phyloP scores from a whole-genome alignment of 1,140 invertebrate species.

The Cecropterus lyciades region DNA sequence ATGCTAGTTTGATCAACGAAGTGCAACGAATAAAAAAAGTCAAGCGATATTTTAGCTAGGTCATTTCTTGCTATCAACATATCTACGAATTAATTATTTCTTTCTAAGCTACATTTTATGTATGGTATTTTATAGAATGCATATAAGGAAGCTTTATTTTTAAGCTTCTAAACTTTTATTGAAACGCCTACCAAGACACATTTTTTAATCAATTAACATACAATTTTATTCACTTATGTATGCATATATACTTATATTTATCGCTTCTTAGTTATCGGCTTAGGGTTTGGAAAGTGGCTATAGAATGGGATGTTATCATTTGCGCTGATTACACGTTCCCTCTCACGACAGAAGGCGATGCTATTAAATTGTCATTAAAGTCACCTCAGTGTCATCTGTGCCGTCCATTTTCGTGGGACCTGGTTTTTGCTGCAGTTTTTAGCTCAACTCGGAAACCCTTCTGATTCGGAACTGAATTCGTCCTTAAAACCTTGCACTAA shows the following conservation, averaged over 20 bases:
- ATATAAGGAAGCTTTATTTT: too few relatives aligned
- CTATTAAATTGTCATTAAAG: conserved; percentile 83
- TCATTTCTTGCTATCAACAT: too few relatives aligned
- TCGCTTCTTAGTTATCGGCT: background rate
- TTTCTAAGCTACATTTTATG: too few relatives aligned
- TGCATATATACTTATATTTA: too few relatives aligned
- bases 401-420: conserved; percentile 74
- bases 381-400: conserved; percentile 77
- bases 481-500: conserved; percentile 39
- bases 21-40: background rate
- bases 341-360: conserved; percentile 70
- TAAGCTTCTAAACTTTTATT: too few relatives aligned
- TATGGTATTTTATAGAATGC: too few relatives aligned
- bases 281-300: background rate
- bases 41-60: too few relatives aligned
- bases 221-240: too few relatives aligned
- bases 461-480: conserved; percentile 21
- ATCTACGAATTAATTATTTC: too few relatives aligned
- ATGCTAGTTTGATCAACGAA: conserved; percentile 6
- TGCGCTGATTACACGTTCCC: conserved; percentile 75
- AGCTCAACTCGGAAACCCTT: conserved; percentile 57
- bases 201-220: too few relatives aligned
- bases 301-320: conserved; percentile 70
- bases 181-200: too few relatives aligned
- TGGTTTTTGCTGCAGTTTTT: conserved; percentile 78